phyloP scores from a whole-genome alignment of 1,140 invertebrate species.

The Drosophila serrata region DNA sequence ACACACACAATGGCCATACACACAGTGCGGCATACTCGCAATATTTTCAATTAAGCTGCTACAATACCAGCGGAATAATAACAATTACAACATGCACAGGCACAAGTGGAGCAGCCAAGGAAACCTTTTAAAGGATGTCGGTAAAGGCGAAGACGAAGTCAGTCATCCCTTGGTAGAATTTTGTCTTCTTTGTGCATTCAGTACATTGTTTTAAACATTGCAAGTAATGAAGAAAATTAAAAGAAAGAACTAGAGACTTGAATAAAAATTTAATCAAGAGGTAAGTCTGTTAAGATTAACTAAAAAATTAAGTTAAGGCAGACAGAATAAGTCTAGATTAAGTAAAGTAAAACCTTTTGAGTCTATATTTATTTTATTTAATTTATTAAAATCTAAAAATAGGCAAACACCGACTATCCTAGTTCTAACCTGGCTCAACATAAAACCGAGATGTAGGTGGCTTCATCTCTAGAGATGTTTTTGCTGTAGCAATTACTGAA shows the following conservation, averaged over 20 bases:
- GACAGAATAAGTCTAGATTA: too few species aligned
- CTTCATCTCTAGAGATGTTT: neutral
- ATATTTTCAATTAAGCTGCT: conserved; percentile 82
- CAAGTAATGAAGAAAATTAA: neutral
- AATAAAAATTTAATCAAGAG: neutral
- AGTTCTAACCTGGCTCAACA: neutral
- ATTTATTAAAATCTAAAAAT: neutral
- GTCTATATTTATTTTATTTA: too few species aligned
- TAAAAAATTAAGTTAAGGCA: neutral
- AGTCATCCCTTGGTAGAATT: conserved; percentile 1
- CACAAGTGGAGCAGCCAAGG: conserved; percentile 30
- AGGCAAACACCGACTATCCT: neutral
- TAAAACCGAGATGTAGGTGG: conserved; percentile 15
- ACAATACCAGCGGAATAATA: conserved; percentile 79
- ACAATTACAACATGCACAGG: conserved; percentile 68
- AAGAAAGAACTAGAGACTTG: neutral
- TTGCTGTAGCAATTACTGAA: conserved; percentile 33
- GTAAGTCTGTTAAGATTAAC: neutral
- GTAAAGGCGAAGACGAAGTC: conserved; percentile 9
- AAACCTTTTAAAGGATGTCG: conserved; percentile 46
- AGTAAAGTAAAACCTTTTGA: too few species aligned
- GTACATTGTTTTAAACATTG: neutral
- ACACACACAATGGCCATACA: conserved; percentile 36
- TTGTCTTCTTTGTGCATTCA: conserved; percentile 5
- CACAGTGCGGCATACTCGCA: conserved; percentile 52